phyloP scores from a whole-genome alignment of 2,888 invertebrate species.

The Lottia gigantea region DNA sequence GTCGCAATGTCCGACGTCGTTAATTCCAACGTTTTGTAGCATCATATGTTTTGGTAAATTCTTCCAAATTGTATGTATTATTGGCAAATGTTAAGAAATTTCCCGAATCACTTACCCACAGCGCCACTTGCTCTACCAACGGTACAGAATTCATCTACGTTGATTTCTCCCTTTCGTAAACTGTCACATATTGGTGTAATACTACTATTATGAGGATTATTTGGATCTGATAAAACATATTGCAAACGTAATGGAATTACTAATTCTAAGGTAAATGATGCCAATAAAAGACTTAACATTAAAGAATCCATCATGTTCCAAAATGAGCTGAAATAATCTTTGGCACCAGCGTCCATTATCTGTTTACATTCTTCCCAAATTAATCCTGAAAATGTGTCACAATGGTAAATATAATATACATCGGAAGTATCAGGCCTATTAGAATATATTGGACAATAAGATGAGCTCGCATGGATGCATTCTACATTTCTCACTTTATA shows the following conservation, averaged over 20 bases:
- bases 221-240: not conserved
- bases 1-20: too few relatives aligned
- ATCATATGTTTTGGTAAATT: too few relatives aligned
- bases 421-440: too few relatives aligned
- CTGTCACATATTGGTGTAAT: slow-evolving; percentile 15
- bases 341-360: slow-evolving; percentile 48
- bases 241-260: slow-evolving; percentile 35
- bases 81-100: not conserved
- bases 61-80: too few relatives aligned
- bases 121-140: slow-evolving; percentile 13
- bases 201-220: not conserved
- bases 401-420: too few relatives aligned
- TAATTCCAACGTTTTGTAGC: too few relatives aligned
- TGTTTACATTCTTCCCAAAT: slow-evolving; percentile 58
- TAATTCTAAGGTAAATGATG: slow-evolving; percentile 46
- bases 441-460: too few relatives aligned
- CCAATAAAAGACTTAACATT: slow-evolving; percentile 52
- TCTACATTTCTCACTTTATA: too few relatives aligned
- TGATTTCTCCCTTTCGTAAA: not conserved
- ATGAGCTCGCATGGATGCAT: too few relatives aligned
- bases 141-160: slow-evolving; percentile 12
- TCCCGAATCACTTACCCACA: not conserved
- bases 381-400: slow-evolving; percentile 39
- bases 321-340: slow-evolving; percentile 51
- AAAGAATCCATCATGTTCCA: slow-evolving; percentile 60